Conservation (phyloP, 2,888 invertebrate species). For the Coelopa pilipes region DNA sequence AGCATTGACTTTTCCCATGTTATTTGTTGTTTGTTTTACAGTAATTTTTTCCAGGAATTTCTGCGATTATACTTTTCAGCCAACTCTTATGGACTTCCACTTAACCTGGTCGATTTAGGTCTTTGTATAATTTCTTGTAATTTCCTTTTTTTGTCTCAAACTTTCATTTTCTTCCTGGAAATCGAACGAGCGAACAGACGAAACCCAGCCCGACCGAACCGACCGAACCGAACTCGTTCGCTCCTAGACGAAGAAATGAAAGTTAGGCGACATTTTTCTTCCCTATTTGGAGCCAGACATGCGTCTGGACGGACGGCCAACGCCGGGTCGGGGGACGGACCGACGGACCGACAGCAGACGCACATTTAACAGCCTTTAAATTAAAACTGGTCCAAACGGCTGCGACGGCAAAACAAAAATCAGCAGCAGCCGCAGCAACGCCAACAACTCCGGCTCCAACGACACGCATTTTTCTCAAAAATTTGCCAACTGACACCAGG, state of each 20-base stretch:
- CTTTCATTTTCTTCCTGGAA: slow-evolving; percentile 26
- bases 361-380: slow-evolving; percentile 13
- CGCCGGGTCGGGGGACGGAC: not conserved
- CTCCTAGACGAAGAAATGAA: slow-evolving; percentile 24
- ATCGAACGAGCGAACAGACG: not conserved
- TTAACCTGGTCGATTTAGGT: no score
- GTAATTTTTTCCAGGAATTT: no score
- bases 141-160: not conserved
- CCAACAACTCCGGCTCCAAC: slow-evolving; percentile 10
- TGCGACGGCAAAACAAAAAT: not conserved
- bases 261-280: slow-evolving; percentile 16
- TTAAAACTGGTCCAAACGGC: slow-evolving; percentile 10
- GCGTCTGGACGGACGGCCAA: not conserved
- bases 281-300: not conserved
- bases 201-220: no score
- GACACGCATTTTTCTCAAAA: not conserved
- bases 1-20: no score
- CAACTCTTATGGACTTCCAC: no score
- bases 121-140: not conserved
- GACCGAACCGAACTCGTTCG: not conserved
- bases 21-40: no score
- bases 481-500: slow-evolving; percentile 6
- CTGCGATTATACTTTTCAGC: no score
- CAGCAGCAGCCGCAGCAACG: not conserved
- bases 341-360: not conserved